Conservation (phyloP, 1,140 invertebrate genomes). For the Drosophila rhopaloa region DNA sequence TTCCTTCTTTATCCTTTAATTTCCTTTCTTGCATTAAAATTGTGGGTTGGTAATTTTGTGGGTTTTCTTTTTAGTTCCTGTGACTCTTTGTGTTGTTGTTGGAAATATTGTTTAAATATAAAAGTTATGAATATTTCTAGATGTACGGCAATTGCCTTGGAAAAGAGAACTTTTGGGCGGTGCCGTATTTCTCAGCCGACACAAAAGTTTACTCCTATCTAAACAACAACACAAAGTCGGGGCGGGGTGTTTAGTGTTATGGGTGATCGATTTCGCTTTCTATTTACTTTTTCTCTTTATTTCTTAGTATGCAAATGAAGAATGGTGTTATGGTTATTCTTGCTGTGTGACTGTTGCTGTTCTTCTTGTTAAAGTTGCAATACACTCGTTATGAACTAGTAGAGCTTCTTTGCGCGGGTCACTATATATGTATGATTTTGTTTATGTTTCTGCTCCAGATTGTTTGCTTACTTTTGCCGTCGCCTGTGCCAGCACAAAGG, state of each 20-base stretch:
- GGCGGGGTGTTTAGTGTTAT: slow-evolving; percentile 7
- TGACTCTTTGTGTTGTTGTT: slow-evolving; percentile 13
- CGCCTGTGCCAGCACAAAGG: slow-evolving; percentile 50
- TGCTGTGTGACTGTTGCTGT: slow-evolving; percentile 11
- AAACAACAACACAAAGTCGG: slow-evolving; percentile 19
- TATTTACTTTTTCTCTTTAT: slow-evolving; percentile 48
- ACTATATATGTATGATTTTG: slow-evolving; percentile 2
- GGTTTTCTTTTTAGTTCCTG: slow-evolving; percentile 20
- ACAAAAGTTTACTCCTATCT: slow-evolving; percentile 13
- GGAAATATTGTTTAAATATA: slow-evolving; percentile 1
- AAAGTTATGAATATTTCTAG: slow-evolving; percentile 15
- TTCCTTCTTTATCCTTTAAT: slow-evolving; percentile 22
- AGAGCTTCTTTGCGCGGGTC: slow-evolving; percentile 22
- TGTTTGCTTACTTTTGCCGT: slow-evolving; percentile 36
- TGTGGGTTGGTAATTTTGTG: background rate
- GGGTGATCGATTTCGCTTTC: slow-evolving; percentile 6
- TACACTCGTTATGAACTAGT: slow-evolving; percentile 33
- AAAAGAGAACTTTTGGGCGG: slow-evolving; percentile 15
- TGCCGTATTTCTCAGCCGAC: slow-evolving; percentile 2
- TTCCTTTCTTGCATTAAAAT: slow-evolving; percentile 21
- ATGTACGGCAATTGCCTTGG: background rate
- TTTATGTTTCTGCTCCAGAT: slow-evolving; percentile 18
- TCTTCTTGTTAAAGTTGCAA: slow-evolving; percentile 15
- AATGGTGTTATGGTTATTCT: slow-evolving; percentile 30
- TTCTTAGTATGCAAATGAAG: slow-evolving; percentile 54